These are phyloP conservation scores for Idris sp. DNA, from an alignment of 1,140 invertebrate genomes.

Conservation along the genomic window DNA sequence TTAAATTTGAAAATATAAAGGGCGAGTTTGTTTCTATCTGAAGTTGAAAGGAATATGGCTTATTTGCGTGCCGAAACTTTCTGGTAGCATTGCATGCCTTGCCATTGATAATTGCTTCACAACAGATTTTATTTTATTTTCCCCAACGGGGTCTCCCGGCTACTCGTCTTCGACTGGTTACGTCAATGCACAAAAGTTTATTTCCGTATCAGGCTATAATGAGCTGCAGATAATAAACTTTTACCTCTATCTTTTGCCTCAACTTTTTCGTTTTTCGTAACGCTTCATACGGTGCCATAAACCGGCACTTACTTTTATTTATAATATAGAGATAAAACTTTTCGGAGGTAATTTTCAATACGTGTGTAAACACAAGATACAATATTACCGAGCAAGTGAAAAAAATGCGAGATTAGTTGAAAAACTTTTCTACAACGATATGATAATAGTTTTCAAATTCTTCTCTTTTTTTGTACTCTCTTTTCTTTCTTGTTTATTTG, in stretches of 20 bases:
- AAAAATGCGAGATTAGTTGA: constrained; percentile 59
- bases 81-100: constrained; percentile 73
- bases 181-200: constrained; percentile 65
- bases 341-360: constrained; percentile 58
- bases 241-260: constrained; percentile 59
- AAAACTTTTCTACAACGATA: constrained; percentile 39
- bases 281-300: constrained; percentile 53
- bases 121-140: constrained; percentile 75
- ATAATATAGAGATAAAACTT: constrained; percentile 63
- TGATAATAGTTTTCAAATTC: constrained; percentile 51
- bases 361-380: constrained; percentile 40
- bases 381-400: constrained; percentile 54
- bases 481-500: too few species aligned
- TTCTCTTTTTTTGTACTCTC: constrained; percentile 9
- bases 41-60: constrained; percentile 78
- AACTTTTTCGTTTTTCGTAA: constrained; percentile 62
- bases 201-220: constrained; percentile 64
- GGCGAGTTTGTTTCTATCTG: constrained; percentile 67
- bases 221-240: constrained; percentile 65
- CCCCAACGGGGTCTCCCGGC: constrained; percentile 50
- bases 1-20: constrained; percentile 68
- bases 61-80: constrained; percentile 78
- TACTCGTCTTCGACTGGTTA: constrained; percentile 64
- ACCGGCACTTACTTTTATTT: constrained; percentile 59
- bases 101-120: constrained; percentile 77